Percentiles rank a stretch among this genome's conserved stretches.
Evolutionary conservation across 2,888 invertebrate genomes (phyloP).

Genomic region (Drosophila affinis): DNA sequence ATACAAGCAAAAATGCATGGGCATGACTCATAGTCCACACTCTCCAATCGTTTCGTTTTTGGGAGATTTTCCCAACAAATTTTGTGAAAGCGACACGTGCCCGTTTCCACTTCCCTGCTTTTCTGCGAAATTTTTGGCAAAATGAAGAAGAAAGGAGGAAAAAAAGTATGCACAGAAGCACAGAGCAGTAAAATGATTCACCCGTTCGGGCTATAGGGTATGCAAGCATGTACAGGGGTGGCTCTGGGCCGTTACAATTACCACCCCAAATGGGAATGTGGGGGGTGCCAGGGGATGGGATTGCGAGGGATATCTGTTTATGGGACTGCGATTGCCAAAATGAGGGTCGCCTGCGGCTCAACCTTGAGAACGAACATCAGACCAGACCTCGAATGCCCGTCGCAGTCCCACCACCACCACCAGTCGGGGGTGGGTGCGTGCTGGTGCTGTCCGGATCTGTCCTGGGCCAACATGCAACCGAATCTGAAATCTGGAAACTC

Average conservation of each 20-base stretch:
- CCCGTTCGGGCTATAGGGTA: conserved; percentile 21
- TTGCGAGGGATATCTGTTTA: conserved; percentile 30
- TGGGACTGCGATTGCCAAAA: conserved; percentile 34
- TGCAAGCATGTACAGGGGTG: conserved; percentile 23
- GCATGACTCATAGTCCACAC: conserved; percentile 34
- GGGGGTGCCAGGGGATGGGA: conserved; percentile 11
- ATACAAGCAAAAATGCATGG: conserved; percentile 29
- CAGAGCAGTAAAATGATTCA: conserved; percentile 30
- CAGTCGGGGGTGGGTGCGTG: conserved; percentile 34
- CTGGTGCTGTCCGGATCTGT: conserved; percentile 13
- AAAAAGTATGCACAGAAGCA: background rate
- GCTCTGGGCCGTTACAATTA: conserved; percentile 37
- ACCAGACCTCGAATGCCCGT: conserved; percentile 1
- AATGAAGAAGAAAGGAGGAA: background rate
- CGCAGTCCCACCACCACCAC: background rate
- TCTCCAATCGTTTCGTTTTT: conserved; percentile 14
- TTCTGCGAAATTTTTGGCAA: conserved; percentile 42
- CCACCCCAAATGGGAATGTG: conserved; percentile 47
- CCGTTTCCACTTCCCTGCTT: conserved; percentile 13
- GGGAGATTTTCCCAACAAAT: conserved; percentile 7
- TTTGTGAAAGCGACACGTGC: conserved; percentile 75
- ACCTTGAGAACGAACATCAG: conserved; percentile 37
- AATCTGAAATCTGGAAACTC: conserved; percentile 14
- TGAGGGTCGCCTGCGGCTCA: conserved; percentile 55
- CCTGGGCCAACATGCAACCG: conserved; percentile 57